Evolutionary conservation across 2,888 invertebrate genomes (phyloP).

Genomic region (Ethmia dodecea): DNA sequence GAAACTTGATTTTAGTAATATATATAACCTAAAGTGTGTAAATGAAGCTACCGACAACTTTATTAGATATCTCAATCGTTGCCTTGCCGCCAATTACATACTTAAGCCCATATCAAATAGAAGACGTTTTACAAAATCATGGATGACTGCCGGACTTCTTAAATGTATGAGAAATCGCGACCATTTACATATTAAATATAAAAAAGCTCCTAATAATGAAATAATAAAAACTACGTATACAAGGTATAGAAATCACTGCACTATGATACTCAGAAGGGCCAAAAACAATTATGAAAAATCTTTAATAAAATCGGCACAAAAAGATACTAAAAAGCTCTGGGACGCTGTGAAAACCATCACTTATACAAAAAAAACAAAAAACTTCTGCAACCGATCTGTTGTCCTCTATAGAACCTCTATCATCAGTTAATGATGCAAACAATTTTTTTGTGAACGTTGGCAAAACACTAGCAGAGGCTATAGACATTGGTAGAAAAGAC

Average conservation of each 20-base stretch:
- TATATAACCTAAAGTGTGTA: too few relatives aligned
- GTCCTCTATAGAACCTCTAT: not conserved
- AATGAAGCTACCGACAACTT: too few relatives aligned
- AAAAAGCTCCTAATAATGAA: conserved; percentile 12
- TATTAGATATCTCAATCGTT: too few relatives aligned
- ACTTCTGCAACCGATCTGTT: not conserved
- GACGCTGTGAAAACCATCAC: conserved; percentile 11
- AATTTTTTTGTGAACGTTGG: not conserved
- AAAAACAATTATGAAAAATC: conserved; percentile 14
- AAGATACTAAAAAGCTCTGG: conserved; percentile 16
- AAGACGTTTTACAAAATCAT: too few relatives aligned
- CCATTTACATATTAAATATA: conserved; percentile 9
- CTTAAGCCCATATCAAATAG: too few relatives aligned
- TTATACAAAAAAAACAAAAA: conserved; percentile 1
- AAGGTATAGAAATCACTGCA: conserved; percentile 17
- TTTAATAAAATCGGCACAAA: conserved; percentile 9
- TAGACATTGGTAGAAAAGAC: not conserved
- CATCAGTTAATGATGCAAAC: not conserved
- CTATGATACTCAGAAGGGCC: conserved; percentile 13
- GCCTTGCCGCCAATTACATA: too few relatives aligned
- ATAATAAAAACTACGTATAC: conserved; percentile 12
- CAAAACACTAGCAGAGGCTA: not conserved
- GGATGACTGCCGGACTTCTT: too few relatives aligned
- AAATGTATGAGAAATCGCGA: conserved; percentile 12
- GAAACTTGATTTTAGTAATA: too few relatives aligned